A percentile compares a stretch with the other conserved stretches of the same genome.
Conservation (phyloP, 2,113 vertebrate genomes). For the Osmerus mordax region DNA sequence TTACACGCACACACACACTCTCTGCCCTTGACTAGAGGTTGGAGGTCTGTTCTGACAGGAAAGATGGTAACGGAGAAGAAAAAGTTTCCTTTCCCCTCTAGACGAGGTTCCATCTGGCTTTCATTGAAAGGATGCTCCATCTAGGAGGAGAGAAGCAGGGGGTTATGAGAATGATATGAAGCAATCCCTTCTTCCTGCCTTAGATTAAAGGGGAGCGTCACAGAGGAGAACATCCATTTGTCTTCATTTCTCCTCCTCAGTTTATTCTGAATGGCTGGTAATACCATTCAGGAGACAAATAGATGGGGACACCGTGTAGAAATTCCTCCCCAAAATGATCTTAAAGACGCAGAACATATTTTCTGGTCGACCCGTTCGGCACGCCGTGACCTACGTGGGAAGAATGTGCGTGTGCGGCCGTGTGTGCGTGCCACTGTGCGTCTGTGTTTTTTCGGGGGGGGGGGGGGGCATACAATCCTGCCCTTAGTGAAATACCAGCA, state of each 20-base stretch:
- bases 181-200: constrained; percentile 33
- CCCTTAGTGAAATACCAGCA: constrained; percentile 65
- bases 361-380: not conserved
- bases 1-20: too few species aligned
- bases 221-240: not conserved
- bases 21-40: constrained; percentile 31
- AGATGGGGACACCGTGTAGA: not conserved
- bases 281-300: not conserved
- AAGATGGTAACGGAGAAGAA: constrained; percentile 33
- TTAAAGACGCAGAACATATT: not conserved
- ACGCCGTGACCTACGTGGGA: not conserved
- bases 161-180: constrained; percentile 34
- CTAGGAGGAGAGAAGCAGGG: constrained; percentile 45
- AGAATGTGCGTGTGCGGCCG: not conserved
- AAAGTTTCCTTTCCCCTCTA: constrained; percentile 41
- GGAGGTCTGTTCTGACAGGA: constrained; percentile 30
- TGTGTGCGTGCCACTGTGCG: constrained; percentile 4
- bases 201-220: not conserved
- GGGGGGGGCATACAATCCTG: constrained; percentile 30
- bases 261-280: not conserved
- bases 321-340: not conserved
- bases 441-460: constrained; percentile 26
- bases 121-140: constrained; percentile 43
- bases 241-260: not conserved
- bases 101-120: constrained; percentile 54